Base-by-base conservation (phyloP, 2,113 vertebrate genomes). In the Polypterus senegalus region DNA sequence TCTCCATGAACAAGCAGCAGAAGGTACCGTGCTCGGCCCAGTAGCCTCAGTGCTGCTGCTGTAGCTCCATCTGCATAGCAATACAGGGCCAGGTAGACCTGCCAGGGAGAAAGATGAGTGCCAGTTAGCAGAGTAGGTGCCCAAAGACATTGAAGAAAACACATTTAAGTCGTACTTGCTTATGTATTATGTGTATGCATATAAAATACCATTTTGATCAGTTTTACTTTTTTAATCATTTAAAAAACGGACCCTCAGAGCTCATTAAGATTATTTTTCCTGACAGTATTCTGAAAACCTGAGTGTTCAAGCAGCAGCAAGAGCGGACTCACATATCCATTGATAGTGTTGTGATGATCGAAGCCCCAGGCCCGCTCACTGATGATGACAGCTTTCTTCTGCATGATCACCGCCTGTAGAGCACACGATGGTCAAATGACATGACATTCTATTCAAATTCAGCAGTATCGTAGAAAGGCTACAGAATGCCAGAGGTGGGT, bases 301-400 rank as follows among this genome's bases (percentile, higher is more conserved):
- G 27, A 27, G 27, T 27, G 27, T 27, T 27, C 27, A 2, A 27
- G 27, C 27, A 27, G 27, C 45, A 27, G 47, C 9, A 8, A 64
- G 11, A 27, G 27, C 27, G 27, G 27, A 78, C 87, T 77, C 69
- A 89, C 88, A 67, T 90, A 89, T 79, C 89, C 82, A 70, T 83
- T 80, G 70, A 89, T 83, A 3, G 88, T 84, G 76, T 77, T 77
- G 47, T 84, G 79, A 67, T 88, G 84, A 71, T 90, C 88, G 60
- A 88, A 88, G 63, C 87, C 86, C 10, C 86, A 69, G 46, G 86
- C 80, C 63, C 86, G 73, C 76, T 90, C 88, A 59, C 86, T 86
- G 72, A 89, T 81, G 60, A 89, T 76, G 65, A 89, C 83, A 9
- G 84, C 78, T 73, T 74, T 89, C 67, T 87, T 74, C 69, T 90